Evolutionary conservation across 2,113 vertebrate genomes (phyloP).

Genomic region (Zosterops borbonicus): DNA sequence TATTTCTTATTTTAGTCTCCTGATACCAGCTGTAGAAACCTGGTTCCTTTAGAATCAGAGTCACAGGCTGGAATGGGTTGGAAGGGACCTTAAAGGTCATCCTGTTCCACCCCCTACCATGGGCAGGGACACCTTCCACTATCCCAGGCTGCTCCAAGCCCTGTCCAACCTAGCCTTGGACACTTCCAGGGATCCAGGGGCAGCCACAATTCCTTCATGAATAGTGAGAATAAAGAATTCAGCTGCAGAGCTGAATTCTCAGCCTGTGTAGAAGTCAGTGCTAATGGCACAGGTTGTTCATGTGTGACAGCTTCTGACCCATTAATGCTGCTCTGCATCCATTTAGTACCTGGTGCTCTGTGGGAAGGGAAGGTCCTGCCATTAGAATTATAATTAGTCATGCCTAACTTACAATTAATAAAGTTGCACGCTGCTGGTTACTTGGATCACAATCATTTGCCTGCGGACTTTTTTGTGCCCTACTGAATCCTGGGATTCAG

Average conservation of each 20-base stretch:
- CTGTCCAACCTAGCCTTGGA: rapidly evolving
- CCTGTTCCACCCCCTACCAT: neutral
- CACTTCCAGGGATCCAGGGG: neutral
- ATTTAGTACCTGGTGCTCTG: neutral
- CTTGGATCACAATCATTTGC: neutral
- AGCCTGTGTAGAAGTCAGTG: neutral
- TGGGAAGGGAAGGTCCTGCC: neutral
- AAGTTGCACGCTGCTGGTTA: neutral
- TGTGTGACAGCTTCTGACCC: neutral
- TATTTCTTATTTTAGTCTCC: neutral
- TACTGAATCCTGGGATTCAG: neutral
- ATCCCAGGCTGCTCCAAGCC: neutral
- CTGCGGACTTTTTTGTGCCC: neutral
- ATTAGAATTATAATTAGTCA: neutral
- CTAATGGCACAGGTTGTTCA: neutral
- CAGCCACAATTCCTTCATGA: neutral
- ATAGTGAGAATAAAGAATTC: neutral
- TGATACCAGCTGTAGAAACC: neutral
- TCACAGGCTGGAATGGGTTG: neutral
- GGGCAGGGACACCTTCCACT: neutral
- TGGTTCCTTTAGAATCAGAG: neutral
- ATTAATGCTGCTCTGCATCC: neutral
- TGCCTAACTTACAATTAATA: neutral
- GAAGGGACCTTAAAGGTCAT: neutral
- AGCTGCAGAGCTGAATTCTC: neutral